Base-by-base conservation (phyloP, 2,113 vertebrate species). In the Ascaphus truei region DNA sequence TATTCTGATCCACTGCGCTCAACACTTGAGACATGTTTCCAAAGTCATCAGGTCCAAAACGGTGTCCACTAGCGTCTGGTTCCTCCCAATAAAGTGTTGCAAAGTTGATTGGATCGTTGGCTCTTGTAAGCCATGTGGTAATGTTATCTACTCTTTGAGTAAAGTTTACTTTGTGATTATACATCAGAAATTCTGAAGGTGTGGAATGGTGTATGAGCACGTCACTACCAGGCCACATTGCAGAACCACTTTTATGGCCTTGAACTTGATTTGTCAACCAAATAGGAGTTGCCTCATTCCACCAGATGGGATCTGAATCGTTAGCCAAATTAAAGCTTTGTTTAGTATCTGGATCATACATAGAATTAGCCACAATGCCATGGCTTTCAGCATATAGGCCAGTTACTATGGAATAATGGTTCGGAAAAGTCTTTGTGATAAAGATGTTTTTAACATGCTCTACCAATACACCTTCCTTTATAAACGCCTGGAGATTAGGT, bases 351-450 rank as follows among this genome's bases (percentile, higher is more conserved):
- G 77, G 58, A 53, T 99, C 97, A 0, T 93, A 98, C 97, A 99
- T 99, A 29, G 63, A 72, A 11, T 91, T 95, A 72, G 95, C 91
- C 62, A 99, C 79, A 0, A 98, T 92, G 12, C 96, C 96, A 0
- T 99, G 97, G 77, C 91, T 96, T 81, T 99, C 97, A 2, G 95
- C 93, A 1, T 96, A 95, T 22, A 98, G 81, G 25, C 97, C 97
- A 0, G 97, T 99, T 62, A 98, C 96, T 68, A 99, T 91, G 71
- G 91, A 95, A 31, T 98, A 98, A 80, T 99, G 97, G 81, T 98
- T 98, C 34, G 97, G 95, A 77, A 98, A 98, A 0, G 96, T 99
- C 84, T 98, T 98, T 57, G 97, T 99, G 84, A 94, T 86, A 58
- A 98, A 99, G 73, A 92, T 77, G 22, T 98, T 98, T 3, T 61